These are phyloP conservation scores for Alloplasta piceator DNA, from an alignment of 2,888 invertebrate genomes.

Conservation along the genomic window DNA sequence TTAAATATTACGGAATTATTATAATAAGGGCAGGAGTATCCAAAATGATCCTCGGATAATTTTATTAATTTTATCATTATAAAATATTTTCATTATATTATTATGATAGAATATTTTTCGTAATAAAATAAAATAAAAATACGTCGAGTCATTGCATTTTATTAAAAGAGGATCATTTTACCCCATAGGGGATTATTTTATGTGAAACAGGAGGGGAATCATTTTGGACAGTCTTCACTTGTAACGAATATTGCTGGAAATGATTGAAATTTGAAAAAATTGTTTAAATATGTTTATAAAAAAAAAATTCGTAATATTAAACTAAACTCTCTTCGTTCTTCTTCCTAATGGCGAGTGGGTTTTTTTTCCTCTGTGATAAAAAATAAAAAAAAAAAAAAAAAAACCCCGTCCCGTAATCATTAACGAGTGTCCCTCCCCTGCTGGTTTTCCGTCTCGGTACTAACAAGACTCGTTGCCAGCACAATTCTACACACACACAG, in stretches of 20 bases:
- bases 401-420: slow-evolving; percentile 64
- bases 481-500: slow-evolving; percentile 30
- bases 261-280: background rate
- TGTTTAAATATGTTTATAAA: slow-evolving; percentile 11
- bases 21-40: too few relatives aligned
- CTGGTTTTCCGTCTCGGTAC: slow-evolving; percentile 64
- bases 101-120: too few relatives aligned
- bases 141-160: too few relatives aligned
- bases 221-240: too few relatives aligned
- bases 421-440: slow-evolving; percentile 67
- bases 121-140: too few relatives aligned
- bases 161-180: too few relatives aligned
- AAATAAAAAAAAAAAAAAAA: slow-evolving; percentile 46
- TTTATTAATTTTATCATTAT: background rate
- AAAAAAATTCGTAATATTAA: slow-evolving; percentile 11
- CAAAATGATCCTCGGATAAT: too few relatives aligned
- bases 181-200: too few relatives aligned
- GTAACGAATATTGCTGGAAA: too few relatives aligned
- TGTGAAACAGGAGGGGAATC: too few relatives aligned
- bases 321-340: slow-evolving; percentile 48
- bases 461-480: slow-evolving; percentile 61
- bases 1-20: slow-evolving; percentile 36
- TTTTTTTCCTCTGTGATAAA: slow-evolving; percentile 32
- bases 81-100: too few relatives aligned
- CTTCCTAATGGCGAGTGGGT: slow-evolving; percentile 51